These are phyloP conservation scores for Mormyrus hasselquistii DNA, from an alignment of 2,797 vertebrate species.

Conservation along the genomic window DNA sequence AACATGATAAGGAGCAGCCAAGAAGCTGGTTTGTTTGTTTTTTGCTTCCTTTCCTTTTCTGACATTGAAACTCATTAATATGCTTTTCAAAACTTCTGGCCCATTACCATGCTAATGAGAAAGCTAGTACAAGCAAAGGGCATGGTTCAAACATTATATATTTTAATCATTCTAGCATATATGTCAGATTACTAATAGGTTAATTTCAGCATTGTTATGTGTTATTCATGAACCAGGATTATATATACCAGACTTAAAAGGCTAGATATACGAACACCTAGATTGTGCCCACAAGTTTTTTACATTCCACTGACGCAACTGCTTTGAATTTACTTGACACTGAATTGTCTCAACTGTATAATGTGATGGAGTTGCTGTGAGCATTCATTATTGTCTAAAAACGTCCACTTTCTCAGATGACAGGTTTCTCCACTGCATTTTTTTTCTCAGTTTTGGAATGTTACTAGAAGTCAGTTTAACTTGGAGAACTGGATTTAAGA, in stretches of 20 bases:
- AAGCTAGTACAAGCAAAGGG: not conserved
- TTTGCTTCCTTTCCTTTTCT: not conserved
- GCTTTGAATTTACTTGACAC: not conserved
- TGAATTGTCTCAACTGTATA: not conserved
- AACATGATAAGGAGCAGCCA: not conserved
- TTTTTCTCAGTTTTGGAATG: constrained; percentile 27
- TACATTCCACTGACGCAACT: not conserved
- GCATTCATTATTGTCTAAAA: not conserved
- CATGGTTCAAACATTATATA: constrained; percentile 1
- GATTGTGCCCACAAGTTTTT: not conserved
- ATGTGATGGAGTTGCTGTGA: not conserved
- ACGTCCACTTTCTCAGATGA: constrained; percentile 4
- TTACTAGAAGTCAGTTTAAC: constrained; percentile 22
- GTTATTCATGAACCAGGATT: not conserved
- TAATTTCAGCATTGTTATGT: constrained; percentile 15
- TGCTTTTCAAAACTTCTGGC: not conserved
- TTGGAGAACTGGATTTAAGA: constrained; percentile 21
- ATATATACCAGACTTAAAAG: constrained; percentile 8
- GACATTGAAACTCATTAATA: not conserved
- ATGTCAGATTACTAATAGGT: constrained; percentile 3
- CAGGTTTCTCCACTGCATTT: constrained; percentile 17
- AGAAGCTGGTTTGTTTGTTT: not conserved
- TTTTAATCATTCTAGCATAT: constrained; percentile 19
- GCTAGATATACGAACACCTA: constrained; percentile 1
- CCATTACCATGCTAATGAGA: not conserved